Conservation (phyloP, 2,113 vertebrate species). For the Dolichotis patagonum region DNA sequence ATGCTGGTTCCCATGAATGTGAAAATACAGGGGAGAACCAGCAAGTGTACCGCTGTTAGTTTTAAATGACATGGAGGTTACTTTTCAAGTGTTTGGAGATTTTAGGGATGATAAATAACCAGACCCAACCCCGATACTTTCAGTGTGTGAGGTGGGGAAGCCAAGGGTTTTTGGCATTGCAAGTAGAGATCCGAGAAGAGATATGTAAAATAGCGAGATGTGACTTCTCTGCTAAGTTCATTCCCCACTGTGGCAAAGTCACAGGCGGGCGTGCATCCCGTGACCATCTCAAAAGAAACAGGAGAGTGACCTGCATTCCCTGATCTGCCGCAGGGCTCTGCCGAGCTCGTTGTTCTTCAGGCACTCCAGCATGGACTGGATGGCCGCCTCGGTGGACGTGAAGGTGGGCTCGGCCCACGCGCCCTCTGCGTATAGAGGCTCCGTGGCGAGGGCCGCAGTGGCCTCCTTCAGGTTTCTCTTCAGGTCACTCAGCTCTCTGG, state of each 20-base stretch:
- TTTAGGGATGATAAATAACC: background rate
- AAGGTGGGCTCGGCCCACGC: constrained; percentile 88
- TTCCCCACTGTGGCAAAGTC: background rate
- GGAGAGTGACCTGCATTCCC: constrained; percentile 94
- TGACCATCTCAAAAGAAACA: background rate
- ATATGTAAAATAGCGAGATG: background rate
- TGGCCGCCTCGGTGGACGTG: constrained; percentile 94
- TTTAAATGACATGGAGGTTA: background rate
- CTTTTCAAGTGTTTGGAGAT: background rate
- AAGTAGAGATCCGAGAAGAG: background rate
- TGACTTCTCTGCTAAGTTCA: background rate
- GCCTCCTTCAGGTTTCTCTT: constrained; percentile 95
- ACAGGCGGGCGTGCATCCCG: background rate
- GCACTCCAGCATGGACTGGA: constrained; percentile 97
- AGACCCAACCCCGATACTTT: background rate
- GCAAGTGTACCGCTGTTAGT: background rate
- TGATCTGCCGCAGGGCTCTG: constrained; percentile 94
- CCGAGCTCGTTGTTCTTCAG: constrained; percentile 95
- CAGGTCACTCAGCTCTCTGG: constrained; percentile 95
- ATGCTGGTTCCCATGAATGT: background rate
- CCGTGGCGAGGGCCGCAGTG: constrained; percentile 90
- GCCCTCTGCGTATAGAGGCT: constrained; percentile 88
- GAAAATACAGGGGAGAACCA: background rate
- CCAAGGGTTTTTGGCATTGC: background rate
- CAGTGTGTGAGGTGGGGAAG: background rate